Conservation (phyloP, 2,888 invertebrate species). For the Dorcus parallelipipedus region DNA sequence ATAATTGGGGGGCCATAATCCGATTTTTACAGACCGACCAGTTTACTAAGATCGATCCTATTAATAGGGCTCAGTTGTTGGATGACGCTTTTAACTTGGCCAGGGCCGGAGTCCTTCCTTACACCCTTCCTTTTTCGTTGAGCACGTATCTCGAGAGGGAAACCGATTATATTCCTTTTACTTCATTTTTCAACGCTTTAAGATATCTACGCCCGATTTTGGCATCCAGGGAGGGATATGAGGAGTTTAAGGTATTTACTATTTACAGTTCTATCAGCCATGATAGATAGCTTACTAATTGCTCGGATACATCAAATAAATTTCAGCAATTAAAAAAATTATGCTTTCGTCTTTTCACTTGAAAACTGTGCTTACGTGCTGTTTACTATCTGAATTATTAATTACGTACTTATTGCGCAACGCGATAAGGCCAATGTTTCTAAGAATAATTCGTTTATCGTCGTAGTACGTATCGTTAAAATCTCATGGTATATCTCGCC, state of each 20-base stretch:
- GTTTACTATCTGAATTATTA: too few relatives aligned
- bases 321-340: too few relatives aligned
- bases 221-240: background rate
- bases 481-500: too few relatives aligned
- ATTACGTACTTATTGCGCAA: too few relatives aligned
- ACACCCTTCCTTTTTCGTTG: constrained; percentile 54
- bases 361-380: too few relatives aligned
- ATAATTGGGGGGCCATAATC: constrained; percentile 50
- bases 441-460: too few relatives aligned
- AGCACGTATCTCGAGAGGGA: constrained; percentile 58
- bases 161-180: constrained; percentile 41
- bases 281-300: too few relatives aligned
- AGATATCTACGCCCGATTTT: background rate
- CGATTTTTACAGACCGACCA: constrained; percentile 37
- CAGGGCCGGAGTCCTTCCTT: constrained; percentile 56
- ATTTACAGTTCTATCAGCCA: background rate
- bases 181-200: constrained; percentile 17
- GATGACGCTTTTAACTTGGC: constrained; percentile 34
- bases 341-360: too few relatives aligned
- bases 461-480: too few relatives aligned
- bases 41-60: constrained; percentile 52
- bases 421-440: too few relatives aligned
- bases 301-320: too few relatives aligned
- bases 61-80: constrained; percentile 55
- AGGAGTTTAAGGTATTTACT: background rate